A percentile compares a stretch with the other conserved stretches of the same genome.
Conservation (phyloP, 2,113 vertebrate genomes). For the Bathybates hornii region DNA sequence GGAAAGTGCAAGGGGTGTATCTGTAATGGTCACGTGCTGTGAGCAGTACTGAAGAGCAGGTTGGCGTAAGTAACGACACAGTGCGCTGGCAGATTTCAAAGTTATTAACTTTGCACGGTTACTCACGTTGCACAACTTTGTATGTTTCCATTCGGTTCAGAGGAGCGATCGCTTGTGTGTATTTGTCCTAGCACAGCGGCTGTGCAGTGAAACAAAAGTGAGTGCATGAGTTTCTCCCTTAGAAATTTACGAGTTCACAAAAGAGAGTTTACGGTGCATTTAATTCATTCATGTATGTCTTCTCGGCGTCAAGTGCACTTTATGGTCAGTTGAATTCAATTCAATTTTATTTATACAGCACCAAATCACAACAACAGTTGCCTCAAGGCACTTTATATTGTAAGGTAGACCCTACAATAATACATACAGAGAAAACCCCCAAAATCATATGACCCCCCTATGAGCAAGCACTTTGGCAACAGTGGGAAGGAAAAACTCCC, state of each 20-base stretch:
- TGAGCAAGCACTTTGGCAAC: accelerated
- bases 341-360: background rate
- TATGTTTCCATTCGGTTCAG: background rate
- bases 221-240: background rate
- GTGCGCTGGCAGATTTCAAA: background rate
- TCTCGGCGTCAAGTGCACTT: background rate
- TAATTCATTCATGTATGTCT: background rate
- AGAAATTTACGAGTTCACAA: background rate
- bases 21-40: background rate
- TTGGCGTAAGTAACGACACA: background rate
- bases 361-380: background rate
- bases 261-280: background rate
- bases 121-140: background rate
- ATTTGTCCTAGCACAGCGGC: background rate
- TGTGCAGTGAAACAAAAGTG: background rate
- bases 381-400: background rate
- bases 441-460: background rate
- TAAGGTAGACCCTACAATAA: background rate
- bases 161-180: background rate
- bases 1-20: background rate
- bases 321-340: background rate
- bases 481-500: background rate
- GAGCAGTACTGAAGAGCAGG: background rate
- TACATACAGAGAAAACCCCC: background rate
- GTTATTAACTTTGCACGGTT: background rate